Evolutionary conservation across 2,888 invertebrate species (phyloP).

Genomic region (Pharmacophagus antenor): DNA sequence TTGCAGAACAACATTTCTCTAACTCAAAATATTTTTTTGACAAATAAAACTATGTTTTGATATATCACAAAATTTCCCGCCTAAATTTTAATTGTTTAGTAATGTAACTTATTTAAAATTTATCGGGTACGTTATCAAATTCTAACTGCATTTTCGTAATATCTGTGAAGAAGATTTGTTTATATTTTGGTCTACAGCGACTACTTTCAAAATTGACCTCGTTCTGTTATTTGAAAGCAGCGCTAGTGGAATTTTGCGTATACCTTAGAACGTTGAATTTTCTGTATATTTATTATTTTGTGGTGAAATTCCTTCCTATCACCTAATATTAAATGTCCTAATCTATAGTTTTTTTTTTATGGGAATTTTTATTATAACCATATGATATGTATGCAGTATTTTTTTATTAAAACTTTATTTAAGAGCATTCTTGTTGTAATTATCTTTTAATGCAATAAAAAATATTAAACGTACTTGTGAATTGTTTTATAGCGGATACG

Average conservation of each 20-base stretch:
- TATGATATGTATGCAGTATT: no score
- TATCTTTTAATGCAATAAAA: no score
- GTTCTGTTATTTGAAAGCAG: conserved; percentile 39
- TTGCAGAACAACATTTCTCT: not conserved
- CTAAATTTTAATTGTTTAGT: conserved; percentile 2
- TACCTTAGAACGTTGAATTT: not conserved
- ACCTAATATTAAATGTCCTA: not conserved
- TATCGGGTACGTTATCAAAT: not conserved
- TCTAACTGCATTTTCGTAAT: not conserved
- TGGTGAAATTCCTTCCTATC: no score
- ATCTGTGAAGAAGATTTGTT: conserved; percentile 33
- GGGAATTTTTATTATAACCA: no score
- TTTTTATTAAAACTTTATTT: no score
- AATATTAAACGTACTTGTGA: not conserved
- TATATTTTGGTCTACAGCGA: conserved; percentile 35
- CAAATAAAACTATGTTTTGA: not conserved
- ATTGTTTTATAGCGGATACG: not conserved
- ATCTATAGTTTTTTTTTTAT: no score
- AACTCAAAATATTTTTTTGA: not conserved
- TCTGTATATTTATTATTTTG: no score
- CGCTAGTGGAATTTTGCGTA: conserved; percentile 10
- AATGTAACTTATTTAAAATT: not conserved
- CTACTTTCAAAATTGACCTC: conserved; percentile 67
- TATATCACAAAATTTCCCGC: conserved; percentile 18
- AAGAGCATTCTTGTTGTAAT: no score